These are phyloP conservation scores for Pammene fasciana DNA, from an alignment of 2,888 invertebrate species.

Conservation along the genomic window DNA sequence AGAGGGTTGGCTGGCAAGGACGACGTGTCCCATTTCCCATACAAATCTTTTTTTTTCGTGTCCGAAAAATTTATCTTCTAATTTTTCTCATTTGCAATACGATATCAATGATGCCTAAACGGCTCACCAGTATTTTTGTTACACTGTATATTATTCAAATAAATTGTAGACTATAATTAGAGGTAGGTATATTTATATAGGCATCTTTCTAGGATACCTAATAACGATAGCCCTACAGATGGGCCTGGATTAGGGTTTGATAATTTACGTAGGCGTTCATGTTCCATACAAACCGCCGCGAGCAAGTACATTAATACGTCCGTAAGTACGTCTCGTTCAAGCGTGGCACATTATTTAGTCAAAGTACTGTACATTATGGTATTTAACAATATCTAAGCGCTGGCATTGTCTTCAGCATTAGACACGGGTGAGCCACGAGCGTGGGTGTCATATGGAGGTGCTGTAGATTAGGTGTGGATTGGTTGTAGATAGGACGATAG, in stretches of 20 bases:
- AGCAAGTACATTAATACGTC: conserved; percentile 25
- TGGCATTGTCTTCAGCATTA: conserved; percentile 75
- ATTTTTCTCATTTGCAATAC: too few species aligned
- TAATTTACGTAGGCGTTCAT: conserved; percentile 24
- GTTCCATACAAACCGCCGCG: conserved; percentile 18
- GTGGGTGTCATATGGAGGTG: conserved; percentile 61
- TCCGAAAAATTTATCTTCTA: too few species aligned
- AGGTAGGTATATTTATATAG: too few species aligned
- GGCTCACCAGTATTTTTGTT: too few species aligned
- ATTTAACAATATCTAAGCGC: conserved; percentile 78
- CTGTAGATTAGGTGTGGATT: conserved; percentile 18
- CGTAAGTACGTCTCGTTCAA: conserved; percentile 43
- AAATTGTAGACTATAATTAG: too few species aligned
- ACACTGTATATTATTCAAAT: too few species aligned
- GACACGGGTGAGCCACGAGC: conserved; percentile 68
- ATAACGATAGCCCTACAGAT: conserved; percentile 21
- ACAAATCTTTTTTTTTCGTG: too few species aligned
- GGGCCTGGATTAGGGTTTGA: conserved; percentile 17
- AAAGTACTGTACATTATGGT: conserved; percentile 70
- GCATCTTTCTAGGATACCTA: too few species aligned
- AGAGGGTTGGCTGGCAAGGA: too few species aligned
- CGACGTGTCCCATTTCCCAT: too few species aligned
- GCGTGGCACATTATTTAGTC: conserved; percentile 66
- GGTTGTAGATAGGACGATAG: conserved; percentile 7
- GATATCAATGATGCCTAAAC: too few species aligned